A percentile compares a stretch with the other conserved stretches of the same genome.
Conservation (phyloP, 2,888 invertebrate genomes). For the Pandemis heparana region DNA sequence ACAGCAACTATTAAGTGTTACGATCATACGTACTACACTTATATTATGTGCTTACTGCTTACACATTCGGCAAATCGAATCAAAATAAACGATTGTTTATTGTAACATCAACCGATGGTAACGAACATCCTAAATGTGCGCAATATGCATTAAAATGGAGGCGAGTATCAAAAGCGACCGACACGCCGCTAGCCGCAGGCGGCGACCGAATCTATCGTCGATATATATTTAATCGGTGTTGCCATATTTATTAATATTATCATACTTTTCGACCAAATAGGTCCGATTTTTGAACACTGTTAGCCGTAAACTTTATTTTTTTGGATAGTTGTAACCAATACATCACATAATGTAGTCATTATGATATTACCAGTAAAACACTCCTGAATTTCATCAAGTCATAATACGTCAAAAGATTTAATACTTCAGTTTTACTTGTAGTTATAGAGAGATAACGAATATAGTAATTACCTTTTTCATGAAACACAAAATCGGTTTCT, state of each 20-base stretch:
- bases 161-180: neutral
- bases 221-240: constrained; percentile 19
- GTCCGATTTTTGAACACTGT: neutral
- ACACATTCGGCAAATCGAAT: neutral
- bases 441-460: too few species aligned
- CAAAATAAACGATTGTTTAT: neutral
- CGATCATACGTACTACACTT: neutral
- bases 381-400: too few species aligned
- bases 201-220: constrained; percentile 13
- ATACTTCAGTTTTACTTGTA: too few species aligned
- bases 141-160: neutral
- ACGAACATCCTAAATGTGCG: neutral
- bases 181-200: constrained; percentile 5
- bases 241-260: neutral
- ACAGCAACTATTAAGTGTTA: too few species aligned
- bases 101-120: neutral
- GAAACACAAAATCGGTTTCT: too few species aligned
- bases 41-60: neutral
- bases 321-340: too few species aligned
- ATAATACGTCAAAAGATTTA: too few species aligned
- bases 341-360: too few species aligned
- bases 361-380: too few species aligned
- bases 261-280: neutral
- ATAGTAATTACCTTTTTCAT: too few species aligned
- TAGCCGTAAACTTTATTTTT: neutral